Evolutionary conservation across 2,113 vertebrate genomes (phyloP), one percentile per base, ranked within the genome.

Genomic region (Pseudorectes ferrugineus): DNA sequence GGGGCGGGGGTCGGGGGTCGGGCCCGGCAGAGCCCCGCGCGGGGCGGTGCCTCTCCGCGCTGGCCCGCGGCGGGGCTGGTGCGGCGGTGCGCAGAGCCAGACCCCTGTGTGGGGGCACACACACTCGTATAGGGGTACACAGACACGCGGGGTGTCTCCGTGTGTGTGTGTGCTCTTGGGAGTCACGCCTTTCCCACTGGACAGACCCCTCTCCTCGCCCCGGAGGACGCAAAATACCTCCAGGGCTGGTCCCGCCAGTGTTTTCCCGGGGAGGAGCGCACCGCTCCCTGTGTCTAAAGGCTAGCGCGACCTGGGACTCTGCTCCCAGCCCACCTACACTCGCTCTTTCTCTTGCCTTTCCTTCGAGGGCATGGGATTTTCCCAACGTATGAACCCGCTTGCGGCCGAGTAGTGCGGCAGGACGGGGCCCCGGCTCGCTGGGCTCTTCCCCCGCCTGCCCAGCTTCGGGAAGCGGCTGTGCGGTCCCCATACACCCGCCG

Each of bases 381-480:
- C n/a, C 59, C 48, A 15, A 3, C 0, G 2, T 6, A 4, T 2
- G 16, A 42, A 12, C 11, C 24, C 35, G 7, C 6, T 8, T 2
- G 16, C 25, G 25, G 40, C 49, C 22, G 18, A 29, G 38, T 2
- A 11, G 3, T 13, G 21, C 7, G 20, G 52, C 26, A 21, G 48
- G 38, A 68, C 29, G 14, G 19, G 10, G 7, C 6, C 14, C 11
- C 33, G 14, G 5, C 31, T 15, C 26, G 1, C 48, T 38, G 57
- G 26, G 38, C 25, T 43, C 61, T 58, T 26, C 24, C 22, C 19
- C 25, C 18, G 54, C 40, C 38, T 16, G 29, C n/a, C 25, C 58
- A 6, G 15, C 42, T 43, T 16, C 26, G 10, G 18, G 28, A 15
- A 59, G 72, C 2, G 35, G 12, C 26, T 17, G 24, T 3, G 72